Conservation (phyloP, 2,888 invertebrate species). For the Sphaerophoria taeniata region DNA sequence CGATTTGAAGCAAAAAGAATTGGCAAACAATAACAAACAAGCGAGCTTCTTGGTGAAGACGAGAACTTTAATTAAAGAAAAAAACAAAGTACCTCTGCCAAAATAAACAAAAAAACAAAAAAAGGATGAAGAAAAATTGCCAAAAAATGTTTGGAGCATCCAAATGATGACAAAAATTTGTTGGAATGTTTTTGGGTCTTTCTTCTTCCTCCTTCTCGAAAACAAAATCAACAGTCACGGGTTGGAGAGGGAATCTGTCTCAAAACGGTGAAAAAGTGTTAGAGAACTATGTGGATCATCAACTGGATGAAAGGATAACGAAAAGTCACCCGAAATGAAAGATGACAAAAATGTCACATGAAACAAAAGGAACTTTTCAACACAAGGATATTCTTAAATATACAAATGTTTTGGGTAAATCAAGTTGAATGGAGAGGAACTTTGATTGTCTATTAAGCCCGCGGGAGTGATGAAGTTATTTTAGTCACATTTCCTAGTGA, state of each 20-base stretch:
- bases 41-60: slow-evolving; percentile 21
- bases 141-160: slow-evolving; percentile 5
- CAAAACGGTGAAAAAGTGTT: slow-evolving; percentile 27
- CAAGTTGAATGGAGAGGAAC: neutral
- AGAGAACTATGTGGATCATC: slow-evolving; percentile 58
- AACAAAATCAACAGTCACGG: neutral
- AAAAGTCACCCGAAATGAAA: slow-evolving; percentile 37
- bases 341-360: slow-evolving; percentile 35
- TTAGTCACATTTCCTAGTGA: neutral
- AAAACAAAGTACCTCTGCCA: slow-evolving; percentile 43
- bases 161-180: neutral
- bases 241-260: too few species aligned
- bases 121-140: neutral
- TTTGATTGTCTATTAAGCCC: slow-evolving; percentile 49
- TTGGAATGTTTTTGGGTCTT: slow-evolving; percentile 4
- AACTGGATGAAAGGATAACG: slow-evolving; percentile 45
- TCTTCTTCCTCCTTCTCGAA: neutral
- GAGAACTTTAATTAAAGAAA: slow-evolving; percentile 67
- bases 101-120: neutral
- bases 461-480: slow-evolving; percentile 34
- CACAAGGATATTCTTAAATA: neutral
- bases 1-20: too few species aligned
- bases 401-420: neutral
- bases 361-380: neutral
- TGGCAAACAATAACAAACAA: neutral